Base-by-base conservation (phyloP, 2,797 vertebrate genomes). In the Amphiprion clarkii region DNA sequence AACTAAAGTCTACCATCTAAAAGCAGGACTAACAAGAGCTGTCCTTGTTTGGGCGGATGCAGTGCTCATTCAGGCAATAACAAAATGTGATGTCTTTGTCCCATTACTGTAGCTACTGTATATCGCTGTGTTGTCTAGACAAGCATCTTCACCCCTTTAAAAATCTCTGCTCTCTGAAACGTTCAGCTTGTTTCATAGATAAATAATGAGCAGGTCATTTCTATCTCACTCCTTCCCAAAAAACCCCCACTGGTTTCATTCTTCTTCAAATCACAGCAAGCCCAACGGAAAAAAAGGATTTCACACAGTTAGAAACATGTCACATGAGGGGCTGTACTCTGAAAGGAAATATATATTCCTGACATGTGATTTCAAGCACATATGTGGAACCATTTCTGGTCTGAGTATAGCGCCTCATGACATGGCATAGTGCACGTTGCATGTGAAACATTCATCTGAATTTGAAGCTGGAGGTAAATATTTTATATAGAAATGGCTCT, bases 401-500 rank as follows among this genome's bases (percentile, higher is more conserved):
- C 19, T 10, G 4, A 55, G 63, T 4, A 31, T 14, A 74, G 6
- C 5, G 5, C 17, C 23, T 65, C 67, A 58, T 48, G 57, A 72
- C 71, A 60, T 44, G 60, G 63, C 62, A 40, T 53, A 25, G 72
- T 31, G 55, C 61, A 63, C 6, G 0, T 36, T 49, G 19, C 67
- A 74, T 54, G 74, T 87, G 75, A 82, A 82, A 81, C 69, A 67
- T 77, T 84, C 40, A 77, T 86, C 65, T 76, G 80, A 65, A 74
- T 87, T 79, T 82, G 19, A 68, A 71, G 78, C 74, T 72, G 51
- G 13, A 73, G 12, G 60, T 94, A 83, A 93, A 93, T 94, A 93
- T 93, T 94, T 94, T 9, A 93, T 90, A 71, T 4, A 69, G 52
- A 83, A 90, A 88, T 78, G 67, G 60, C 88, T 89, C 74, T 88